These are phyloP conservation scores for Augochlora pura DNA, from an alignment of 1,140 invertebrate genomes.

Conservation along the genomic window DNA sequence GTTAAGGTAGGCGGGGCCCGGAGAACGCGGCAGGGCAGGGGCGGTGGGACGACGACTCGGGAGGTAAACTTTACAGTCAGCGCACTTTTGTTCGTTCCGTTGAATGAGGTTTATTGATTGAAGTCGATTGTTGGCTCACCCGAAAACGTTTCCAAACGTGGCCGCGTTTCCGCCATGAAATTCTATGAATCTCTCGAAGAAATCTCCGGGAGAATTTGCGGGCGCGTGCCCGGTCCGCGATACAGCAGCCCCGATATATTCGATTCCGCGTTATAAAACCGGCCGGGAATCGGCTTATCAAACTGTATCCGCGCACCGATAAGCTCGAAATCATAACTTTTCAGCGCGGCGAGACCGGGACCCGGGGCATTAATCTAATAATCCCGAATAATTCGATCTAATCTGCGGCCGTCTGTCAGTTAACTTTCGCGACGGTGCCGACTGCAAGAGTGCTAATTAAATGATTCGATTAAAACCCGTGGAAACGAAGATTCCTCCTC, in stretches of 20 bases:
- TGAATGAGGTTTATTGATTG: conserved; percentile 53
- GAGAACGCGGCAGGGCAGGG: not conserved
- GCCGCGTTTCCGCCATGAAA: conserved; percentile 28
- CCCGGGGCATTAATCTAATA: conserved; percentile 68
- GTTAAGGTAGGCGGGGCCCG: not conserved
- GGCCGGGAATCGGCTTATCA: conserved; percentile 15
- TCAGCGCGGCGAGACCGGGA: conserved; percentile 6
- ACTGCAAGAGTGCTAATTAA: conserved; percentile 75
- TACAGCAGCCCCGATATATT: not conserved
- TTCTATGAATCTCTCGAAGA: conserved; percentile 43
- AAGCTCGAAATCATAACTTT: conserved; percentile 66
- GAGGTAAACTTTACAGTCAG: conserved; percentile 51
- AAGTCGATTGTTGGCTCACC: conserved; percentile 36
- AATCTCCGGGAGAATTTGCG: conserved; percentile 10
- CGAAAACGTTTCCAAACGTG: conserved; percentile 17
- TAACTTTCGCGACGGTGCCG: conserved; percentile 70
- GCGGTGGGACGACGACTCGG: too few species aligned
- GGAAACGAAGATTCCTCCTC: conserved; percentile 71
- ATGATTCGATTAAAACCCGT: conserved; percentile 74
- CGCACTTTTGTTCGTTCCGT: conserved; percentile 49
- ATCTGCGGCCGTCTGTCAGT: conserved; percentile 70
- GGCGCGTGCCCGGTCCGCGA: not conserved
- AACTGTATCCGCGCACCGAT: conserved; percentile 17
- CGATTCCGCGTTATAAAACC: conserved; percentile 35
- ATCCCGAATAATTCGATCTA: conserved; percentile 72